Evolutionary conservation across 1,140 invertebrate genomes (phyloP), one percentile per base, ranked within the genome.

Genomic region (Brachionus koreanus): DNA sequence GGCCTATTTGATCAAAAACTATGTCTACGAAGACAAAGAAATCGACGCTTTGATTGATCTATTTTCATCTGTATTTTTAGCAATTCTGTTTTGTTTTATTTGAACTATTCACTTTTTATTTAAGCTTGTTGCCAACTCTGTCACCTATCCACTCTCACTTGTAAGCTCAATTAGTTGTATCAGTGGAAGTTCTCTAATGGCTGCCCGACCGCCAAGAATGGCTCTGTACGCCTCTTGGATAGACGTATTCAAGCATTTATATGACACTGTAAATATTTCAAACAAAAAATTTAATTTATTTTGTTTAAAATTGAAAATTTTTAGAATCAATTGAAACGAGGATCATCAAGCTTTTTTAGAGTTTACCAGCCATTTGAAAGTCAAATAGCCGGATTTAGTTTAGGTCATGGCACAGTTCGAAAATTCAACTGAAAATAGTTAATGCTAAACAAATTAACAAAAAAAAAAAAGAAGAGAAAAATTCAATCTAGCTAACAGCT

Each of bases 321-420:
- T 39, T 19, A 79, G 76, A 79, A 79, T 65, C 46, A 57, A 42
- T 42, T 79, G 49, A 79, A 79, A 61, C 76, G 76, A 3, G 76
- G 76, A 39, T 57, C 76, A 10, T 79, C 76, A 0, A 79, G 49
- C 16, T 79, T 79, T 25, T 79, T 79, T 16, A 57, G 76, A 61
- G 29, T 63, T 6, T 79, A 79, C 42, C n/a, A 19, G 19, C 76
- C 76, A 25, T 29, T 29, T 46, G 33, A 43, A 33, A 43, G 19
- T 13, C 37, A 49, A 25, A 23, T 43, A 46, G 43, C 19, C 29
- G 69, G 69, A 23, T 74, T 74, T n/a, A 74, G 69, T 25, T 74
- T 74, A 33, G 69, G 69, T 46, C 69, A 46, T 29, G 69, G 25
- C 25, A n/a, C 63, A 37, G 9, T 67, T n/a, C 10, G 35, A 67